Conservation (phyloP, 2,113 vertebrate species). For the Trochalopteron elliotii region DNA sequence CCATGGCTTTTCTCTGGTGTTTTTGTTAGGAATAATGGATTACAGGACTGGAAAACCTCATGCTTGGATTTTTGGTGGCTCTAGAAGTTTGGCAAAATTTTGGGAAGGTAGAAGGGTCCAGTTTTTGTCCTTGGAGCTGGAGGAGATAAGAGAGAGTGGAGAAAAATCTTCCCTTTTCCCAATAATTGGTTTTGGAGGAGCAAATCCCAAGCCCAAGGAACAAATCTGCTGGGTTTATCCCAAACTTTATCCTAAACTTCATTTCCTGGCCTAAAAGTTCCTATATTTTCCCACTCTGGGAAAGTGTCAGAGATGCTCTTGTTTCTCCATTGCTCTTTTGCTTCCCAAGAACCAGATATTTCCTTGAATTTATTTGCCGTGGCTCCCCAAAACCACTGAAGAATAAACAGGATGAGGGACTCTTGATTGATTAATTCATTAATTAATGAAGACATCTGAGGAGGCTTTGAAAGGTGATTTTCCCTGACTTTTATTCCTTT, state of each 20-base stretch:
- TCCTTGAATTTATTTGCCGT: neutral
- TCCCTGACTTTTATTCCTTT: neutral
- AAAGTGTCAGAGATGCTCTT: neutral
- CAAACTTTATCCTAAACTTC: neutral
- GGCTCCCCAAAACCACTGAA: neutral
- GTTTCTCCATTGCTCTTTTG: conserved; percentile 6
- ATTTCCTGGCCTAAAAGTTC: neutral
- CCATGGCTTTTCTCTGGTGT: neutral
- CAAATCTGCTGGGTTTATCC: neutral
- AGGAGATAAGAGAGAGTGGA: neutral
- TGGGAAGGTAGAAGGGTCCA: neutral
- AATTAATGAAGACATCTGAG: neutral
- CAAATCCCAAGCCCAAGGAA: neutral
- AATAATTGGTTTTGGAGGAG: neutral
- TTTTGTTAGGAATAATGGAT: neutral
- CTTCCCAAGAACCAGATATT: neutral
- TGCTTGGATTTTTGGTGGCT: neutral
- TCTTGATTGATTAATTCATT: neutral
- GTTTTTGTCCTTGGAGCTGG: neutral
- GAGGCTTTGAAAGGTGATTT: neutral
- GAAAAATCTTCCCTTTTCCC: neutral
- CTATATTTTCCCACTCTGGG: neutral
- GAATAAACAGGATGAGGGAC: neutral
- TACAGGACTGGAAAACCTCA: neutral
- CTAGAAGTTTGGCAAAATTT: neutral